phyloP scores from a whole-genome alignment of 2,797 vertebrate species.

The Melanotaenia nigrans region DNA sequence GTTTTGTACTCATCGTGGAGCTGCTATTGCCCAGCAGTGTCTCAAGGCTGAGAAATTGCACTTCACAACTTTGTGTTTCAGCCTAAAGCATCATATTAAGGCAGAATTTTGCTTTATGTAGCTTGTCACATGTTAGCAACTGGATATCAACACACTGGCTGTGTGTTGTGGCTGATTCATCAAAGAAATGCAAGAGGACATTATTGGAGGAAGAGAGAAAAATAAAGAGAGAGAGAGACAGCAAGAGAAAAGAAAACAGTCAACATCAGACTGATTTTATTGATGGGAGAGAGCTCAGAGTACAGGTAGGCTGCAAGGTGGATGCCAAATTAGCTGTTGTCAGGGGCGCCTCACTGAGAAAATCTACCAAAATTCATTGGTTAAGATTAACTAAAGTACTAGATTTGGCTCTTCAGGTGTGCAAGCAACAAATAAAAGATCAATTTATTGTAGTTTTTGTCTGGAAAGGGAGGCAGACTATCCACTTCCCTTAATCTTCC shows the following conservation, averaged over 20 bases:
- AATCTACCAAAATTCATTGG: too few relatives aligned
- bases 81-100: too few relatives aligned
- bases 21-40: background rate
- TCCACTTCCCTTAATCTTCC: background rate
- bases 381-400: background rate
- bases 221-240: too few relatives aligned
- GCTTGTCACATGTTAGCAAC: background rate
- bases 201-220: background rate
- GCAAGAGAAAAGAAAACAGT: too few relatives aligned
- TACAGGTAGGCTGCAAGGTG: background rate
- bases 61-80: too few relatives aligned
- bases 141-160: background rate
- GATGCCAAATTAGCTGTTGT: background rate
- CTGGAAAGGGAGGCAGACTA: background rate
- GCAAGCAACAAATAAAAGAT: background rate
- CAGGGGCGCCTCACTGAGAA: background rate
- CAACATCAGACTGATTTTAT: too few relatives aligned
- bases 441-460: too few relatives aligned
- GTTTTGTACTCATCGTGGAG: background rate
- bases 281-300: background rate
- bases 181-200: background rate
- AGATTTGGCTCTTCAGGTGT: background rate
- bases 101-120: background rate
- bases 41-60: background rate
- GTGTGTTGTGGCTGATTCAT: background rate